Evolutionary conservation across 2,888 invertebrate genomes (phyloP).

Genomic region (Stomorhina lunata): DNA sequence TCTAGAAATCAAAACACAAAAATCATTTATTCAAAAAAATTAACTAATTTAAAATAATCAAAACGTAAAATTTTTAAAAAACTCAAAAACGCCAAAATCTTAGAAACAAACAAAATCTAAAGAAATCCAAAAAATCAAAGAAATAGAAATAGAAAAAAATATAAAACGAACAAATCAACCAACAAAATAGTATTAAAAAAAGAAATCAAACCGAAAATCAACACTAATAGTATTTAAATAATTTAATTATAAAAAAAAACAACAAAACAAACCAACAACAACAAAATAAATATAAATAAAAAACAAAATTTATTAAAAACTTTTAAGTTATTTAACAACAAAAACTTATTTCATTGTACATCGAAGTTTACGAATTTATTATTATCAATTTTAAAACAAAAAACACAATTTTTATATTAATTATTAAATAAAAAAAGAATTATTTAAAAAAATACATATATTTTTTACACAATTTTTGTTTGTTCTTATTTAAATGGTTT

Average conservation of each 20-base stretch:
- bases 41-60: too few relatives aligned
- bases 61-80: too few relatives aligned
- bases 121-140: too few relatives aligned
- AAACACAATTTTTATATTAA: slow-evolving; percentile 21
- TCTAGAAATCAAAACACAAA: too few relatives aligned
- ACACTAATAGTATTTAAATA: slow-evolving; percentile 55
- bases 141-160: too few relatives aligned
- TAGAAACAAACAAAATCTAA: too few relatives aligned
- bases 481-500: slow-evolving; percentile 42
- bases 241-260: slow-evolving; percentile 30
- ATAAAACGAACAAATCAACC: neutral
- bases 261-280: slow-evolving; percentile 16
- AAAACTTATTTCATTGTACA: slow-evolving; percentile 68
- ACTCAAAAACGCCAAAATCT: too few relatives aligned
- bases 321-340: slow-evolving; percentile 42
- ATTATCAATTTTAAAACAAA: slow-evolving; percentile 59
- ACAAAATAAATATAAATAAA: neutral
- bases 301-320: neutral
- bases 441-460: neutral
- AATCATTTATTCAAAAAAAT: too few relatives aligned
- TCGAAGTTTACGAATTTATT: slow-evolving; percentile 78
- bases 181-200: slow-evolving; percentile 43
- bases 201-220: slow-evolving; percentile 46
- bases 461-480: slow-evolving; percentile 2
- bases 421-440: neutral